Conservation (phyloP, 2,113 vertebrate genomes). For the Boleophthalmus pectinirostris region DNA sequence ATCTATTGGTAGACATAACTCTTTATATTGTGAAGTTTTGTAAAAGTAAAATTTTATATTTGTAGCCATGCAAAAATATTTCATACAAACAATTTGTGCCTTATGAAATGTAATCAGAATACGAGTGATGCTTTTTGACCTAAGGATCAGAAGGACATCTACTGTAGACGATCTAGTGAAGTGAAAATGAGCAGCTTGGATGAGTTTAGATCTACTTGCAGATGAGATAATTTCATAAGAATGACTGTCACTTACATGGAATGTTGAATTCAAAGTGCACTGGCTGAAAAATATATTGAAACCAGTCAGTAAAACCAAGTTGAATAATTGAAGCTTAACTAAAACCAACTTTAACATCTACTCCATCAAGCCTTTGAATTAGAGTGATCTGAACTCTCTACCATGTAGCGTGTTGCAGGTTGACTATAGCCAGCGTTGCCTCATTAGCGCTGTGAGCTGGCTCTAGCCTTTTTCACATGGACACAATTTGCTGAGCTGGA, state of each 20-base stretch:
- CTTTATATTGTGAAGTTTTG: neutral
- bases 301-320: too few relatives aligned
- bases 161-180: neutral
- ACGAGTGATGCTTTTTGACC: neutral
- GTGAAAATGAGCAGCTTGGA: neutral
- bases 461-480: slow-evolving; percentile 51
- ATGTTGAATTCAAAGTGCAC: too few relatives aligned
- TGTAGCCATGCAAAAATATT: slow-evolving; percentile 58
- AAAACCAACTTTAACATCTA: neutral
- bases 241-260: too few relatives aligned
- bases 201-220: neutral
- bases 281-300: too few relatives aligned
- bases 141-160: neutral
- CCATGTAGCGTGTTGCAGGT: slow-evolving; percentile 40
- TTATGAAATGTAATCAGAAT: slow-evolving; percentile 42
- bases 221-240: too few relatives aligned
- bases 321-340: neutral
- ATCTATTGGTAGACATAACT: neutral
- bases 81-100: slow-evolving; percentile 59
- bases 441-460: slow-evolving; percentile 56
- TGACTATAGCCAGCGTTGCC: slow-evolving; percentile 48
- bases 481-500: slow-evolving; percentile 45
- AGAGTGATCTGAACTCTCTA: neutral
- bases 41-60: slow-evolving; percentile 53
- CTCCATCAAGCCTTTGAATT: neutral